Percentiles rank a stretch among this genome's conserved stretches.
These are phyloP conservation scores for Cynaeus angustus DNA, from an alignment of 2,888 invertebrate genomes.

Conservation along the genomic window DNA sequence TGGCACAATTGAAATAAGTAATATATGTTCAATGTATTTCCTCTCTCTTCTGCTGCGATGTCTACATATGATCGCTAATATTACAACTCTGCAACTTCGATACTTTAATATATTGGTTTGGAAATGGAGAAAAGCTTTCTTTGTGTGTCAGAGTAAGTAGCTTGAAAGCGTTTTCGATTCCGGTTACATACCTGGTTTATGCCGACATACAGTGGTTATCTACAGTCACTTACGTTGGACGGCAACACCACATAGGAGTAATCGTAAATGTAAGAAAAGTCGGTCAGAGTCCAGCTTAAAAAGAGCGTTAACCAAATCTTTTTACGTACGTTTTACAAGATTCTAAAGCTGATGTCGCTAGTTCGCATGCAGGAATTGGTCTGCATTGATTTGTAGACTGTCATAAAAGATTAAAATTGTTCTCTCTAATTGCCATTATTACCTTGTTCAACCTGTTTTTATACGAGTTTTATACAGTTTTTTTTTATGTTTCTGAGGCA, in stretches of 20 bases:
- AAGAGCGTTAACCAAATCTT: conserved; percentile 57
- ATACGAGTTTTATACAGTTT: no score
- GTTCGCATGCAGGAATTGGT: no score
- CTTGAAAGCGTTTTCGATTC: conserved; percentile 35
- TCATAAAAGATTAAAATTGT: no score
- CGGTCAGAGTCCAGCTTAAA: conserved; percentile 50
- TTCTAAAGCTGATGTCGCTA: conserved; percentile 58
- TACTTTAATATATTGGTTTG: conserved; percentile 35
- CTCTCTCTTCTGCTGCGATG: background rate
- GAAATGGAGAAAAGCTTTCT: conserved; percentile 31
- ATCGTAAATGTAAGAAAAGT: conserved; percentile 56
- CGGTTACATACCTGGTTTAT: conserved; percentile 31
- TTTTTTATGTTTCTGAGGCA: no score
- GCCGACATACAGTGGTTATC: conserved; percentile 23
- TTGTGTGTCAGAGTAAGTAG: conserved; percentile 17
- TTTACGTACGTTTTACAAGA: conserved; percentile 59
- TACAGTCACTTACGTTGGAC: conserved; percentile 31
- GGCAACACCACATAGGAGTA: conserved; percentile 32
- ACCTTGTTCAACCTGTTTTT: no score
- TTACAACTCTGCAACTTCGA: conserved; percentile 25
- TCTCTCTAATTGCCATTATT: no score
- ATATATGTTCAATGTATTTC: background rate
- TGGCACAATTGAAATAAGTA: no score
- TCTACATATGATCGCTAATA: background rate
- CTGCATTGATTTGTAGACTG: no score